Evolutionary conservation across 2,888 invertebrate species (phyloP).

Genomic region (Eupelmus urozonus): DNA sequence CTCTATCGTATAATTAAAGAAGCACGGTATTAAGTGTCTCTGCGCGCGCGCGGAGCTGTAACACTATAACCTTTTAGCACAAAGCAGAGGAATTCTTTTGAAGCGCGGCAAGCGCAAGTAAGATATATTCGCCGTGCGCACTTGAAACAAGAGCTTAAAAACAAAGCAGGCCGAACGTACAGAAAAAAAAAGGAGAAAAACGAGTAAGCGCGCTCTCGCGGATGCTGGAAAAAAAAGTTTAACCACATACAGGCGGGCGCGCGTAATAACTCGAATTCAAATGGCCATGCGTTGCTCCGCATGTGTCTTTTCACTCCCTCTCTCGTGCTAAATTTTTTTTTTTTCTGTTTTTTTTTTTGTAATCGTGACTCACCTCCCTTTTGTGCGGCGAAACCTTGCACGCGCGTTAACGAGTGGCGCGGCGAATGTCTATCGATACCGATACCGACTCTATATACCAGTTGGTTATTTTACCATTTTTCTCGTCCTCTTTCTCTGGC

Average conservation of each 20-base stretch:
- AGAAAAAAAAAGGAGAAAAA: neutral
- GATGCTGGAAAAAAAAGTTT: conserved; percentile 10
- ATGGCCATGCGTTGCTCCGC: conserved; percentile 15
- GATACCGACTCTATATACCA: conserved; percentile 62
- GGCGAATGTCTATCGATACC: conserved; percentile 67
- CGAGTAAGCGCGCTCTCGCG: no score
- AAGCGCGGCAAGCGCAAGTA: neutral
- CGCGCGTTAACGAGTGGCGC: conserved; percentile 65
- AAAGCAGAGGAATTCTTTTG: no score
- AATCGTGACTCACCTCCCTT: conserved; percentile 57
- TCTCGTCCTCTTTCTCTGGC: conserved; percentile 41
- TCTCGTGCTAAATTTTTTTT: conserved; percentile 7
- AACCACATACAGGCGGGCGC: neutral
- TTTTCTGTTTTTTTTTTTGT: conserved; percentile 43
- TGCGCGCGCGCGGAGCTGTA: no score
- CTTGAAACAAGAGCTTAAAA: conserved; percentile 10
- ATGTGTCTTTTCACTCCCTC: conserved; percentile 32
- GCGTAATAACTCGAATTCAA: conserved; percentile 54
- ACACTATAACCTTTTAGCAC: no score
- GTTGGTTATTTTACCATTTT: conserved; percentile 62
- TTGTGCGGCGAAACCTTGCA: conserved; percentile 62
- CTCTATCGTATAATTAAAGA: no score
- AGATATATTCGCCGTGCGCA: neutral
- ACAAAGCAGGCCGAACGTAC: neutral
- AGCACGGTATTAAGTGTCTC: no score